Evolutionary conservation across 2,113 vertebrate genomes (phyloP).

Genomic region (Oreochromis tanganicae): DNA sequence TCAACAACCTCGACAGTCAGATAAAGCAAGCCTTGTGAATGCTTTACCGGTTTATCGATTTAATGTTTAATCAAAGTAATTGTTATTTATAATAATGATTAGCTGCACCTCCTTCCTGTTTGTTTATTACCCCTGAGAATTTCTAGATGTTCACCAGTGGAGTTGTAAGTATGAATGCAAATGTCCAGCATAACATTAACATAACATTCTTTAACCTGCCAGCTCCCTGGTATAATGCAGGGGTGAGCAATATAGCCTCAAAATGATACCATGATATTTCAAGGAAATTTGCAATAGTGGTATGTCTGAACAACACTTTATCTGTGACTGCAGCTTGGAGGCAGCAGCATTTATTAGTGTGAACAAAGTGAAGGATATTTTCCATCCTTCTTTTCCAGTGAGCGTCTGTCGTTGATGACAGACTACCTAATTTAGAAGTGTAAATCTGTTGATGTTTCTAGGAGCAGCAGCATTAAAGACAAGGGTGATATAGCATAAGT

Average conservation of each 20-base stretch:
- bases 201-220: neutral
- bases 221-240: neutral
- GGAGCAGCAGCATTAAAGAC: neutral
- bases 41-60: neutral
- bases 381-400: neutral
- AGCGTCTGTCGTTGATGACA: neutral
- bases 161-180: neutral
- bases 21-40: neutral
- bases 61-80: neutral
- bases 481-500: neutral
- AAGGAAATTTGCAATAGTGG: neutral
- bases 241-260: neutral
- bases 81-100: neutral
- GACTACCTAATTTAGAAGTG: neutral
- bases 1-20: neutral
- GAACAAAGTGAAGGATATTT: neutral
- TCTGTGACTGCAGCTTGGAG: neutral
- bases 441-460: neutral
- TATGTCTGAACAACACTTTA: neutral
- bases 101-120: neutral
- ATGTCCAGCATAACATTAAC: neutral
- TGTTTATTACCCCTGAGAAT: neutral
- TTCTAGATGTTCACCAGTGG: neutral
- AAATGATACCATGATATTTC: neutral
- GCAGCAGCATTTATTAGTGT: neutral